A percentile compares a stretch with the other conserved stretches of the same genome.
phyloP scores from a whole-genome alignment of 2,888 invertebrate species.

The Lottia scabra region DNA sequence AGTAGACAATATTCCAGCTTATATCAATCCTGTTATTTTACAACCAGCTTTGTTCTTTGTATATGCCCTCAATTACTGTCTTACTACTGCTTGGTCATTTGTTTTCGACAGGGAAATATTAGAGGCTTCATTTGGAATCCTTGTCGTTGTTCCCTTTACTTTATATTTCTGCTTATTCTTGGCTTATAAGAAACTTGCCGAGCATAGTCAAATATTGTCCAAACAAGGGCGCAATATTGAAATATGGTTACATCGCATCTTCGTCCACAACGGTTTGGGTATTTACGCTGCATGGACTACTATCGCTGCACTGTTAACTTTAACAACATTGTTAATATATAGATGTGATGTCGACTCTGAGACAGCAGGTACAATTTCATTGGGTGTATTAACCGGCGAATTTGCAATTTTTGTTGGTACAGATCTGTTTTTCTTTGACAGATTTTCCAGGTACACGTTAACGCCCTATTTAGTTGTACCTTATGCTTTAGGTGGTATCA shows the following conservation, averaged over 20 bases:
- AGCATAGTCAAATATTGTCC: slow-evolving; percentile 37
- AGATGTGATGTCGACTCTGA: slow-evolving; percentile 28
- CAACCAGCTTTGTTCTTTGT: slow-evolving; percentile 46
- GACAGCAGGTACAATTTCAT: slow-evolving; percentile 46
- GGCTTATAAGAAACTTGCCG: slow-evolving; percentile 43
- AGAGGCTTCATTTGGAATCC: slow-evolving; percentile 36
- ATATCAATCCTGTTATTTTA: slow-evolving; percentile 48
- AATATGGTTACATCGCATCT: slow-evolving; percentile 57
- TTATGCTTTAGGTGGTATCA: slow-evolving; percentile 53
- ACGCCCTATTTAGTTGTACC: slow-evolving; percentile 61
- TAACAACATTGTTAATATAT: slow-evolving; percentile 56
- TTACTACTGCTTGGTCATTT: slow-evolving; percentile 53
- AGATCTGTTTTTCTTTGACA: slow-evolving; percentile 56
- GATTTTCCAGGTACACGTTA: slow-evolving; percentile 59
- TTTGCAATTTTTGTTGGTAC: slow-evolving; percentile 50
- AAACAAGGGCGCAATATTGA: slow-evolving; percentile 42
- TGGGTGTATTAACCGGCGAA: slow-evolving; percentile 47
- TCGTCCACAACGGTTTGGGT: slow-evolving; percentile 62
- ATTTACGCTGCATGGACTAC: slow-evolving; percentile 62
- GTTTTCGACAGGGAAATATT: slow-evolving; percentile 42
- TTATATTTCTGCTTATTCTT: slow-evolving; percentile 50
- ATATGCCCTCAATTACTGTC: slow-evolving; percentile 43
- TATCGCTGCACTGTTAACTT: slow-evolving; percentile 60
- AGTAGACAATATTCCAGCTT: slow-evolving; percentile 44
- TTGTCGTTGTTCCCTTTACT: slow-evolving; percentile 38